Base-by-base conservation (phyloP, 2,113 vertebrate genomes). In the Meleagris gallopavo region DNA sequence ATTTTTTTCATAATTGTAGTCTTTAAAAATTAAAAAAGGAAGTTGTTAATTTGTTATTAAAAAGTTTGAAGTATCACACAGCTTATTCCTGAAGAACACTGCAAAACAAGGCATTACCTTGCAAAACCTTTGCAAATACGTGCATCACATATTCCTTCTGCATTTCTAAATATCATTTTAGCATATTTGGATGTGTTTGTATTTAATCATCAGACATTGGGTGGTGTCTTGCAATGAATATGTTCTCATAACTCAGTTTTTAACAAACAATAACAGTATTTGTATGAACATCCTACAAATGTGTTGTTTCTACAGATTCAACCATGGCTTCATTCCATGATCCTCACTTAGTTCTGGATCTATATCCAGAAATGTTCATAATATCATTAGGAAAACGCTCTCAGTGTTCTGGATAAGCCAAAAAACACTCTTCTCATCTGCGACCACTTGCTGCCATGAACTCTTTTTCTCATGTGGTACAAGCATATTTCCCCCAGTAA, bases 1-100 rank as follows among this genome's bases (percentile, higher is more conserved):
- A 97, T 97, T 97, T 99, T 99, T 97, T 99, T 99, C 97, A 98
- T 97, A 75, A 98, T 98, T 71, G 97, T 98, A 46, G 97, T 97
- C 99, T 99, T 89, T 90, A 80, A 89, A 76, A 22, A 69, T 86
- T 43, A 86, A 58, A 62, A 34, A 8, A 77, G 75, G 34, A 52
- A 30, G 34, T 62, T 61, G 41, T 71, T 48, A 7, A 32, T 46
- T 29, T 58, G 34, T 40, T 20, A 27, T 46, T 30, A 40, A 24
- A 29, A 65, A 41, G 38, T 64, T 78, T 40, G 11, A 32, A 41
- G 25, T 25, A 50, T 81, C 34, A 21, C 9, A 20, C 24, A 62
- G 22, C 16, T 27, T 61, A 46, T 36, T 61, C 32, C 29, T 30
- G 45, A 70, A 69, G 27, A 41, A 20, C 32, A 41, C 24, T n/a